A percentile compares a stretch with the other conserved stretches of the same genome.
Conservation (phyloP, 1,140 invertebrate genomes). For the Gerris buenoi region DNA sequence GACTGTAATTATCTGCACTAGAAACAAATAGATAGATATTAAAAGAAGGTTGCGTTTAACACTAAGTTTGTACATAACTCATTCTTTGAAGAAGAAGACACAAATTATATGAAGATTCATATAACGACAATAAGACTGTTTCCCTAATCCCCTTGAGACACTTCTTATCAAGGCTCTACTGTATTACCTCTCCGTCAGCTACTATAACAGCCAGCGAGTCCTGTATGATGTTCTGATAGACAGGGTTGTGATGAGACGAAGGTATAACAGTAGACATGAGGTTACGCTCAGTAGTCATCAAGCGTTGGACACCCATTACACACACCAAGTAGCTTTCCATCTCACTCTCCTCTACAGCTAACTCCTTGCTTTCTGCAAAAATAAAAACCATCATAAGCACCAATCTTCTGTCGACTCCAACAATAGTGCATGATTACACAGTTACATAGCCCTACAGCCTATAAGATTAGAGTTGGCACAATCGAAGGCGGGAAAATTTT, state of each 20-base stretch:
- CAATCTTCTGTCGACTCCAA: too few relatives aligned
- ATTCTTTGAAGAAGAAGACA: background rate
- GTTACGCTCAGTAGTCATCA: conserved; percentile 74
- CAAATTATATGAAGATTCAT: background rate
- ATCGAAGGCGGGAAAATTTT: too few relatives aligned
- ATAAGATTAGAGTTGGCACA: too few relatives aligned
- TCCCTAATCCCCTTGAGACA: too few relatives aligned
- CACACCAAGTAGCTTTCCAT: conserved; percentile 75
- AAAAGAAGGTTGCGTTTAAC: background rate
- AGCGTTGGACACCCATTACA: conserved; percentile 67
- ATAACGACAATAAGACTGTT: too few relatives aligned
- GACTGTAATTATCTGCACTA: too few relatives aligned
- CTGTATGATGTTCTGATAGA: conserved; percentile 70
- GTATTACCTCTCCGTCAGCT: conserved; percentile 66
- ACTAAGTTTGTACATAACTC: background rate
- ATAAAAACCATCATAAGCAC: background rate
- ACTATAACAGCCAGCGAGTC: conserved; percentile 73
- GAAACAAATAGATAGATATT: too few relatives aligned
- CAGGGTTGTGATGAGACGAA: conserved; percentile 55
- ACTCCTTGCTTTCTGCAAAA: conserved; percentile 36
- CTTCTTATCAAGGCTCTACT: too few relatives aligned
- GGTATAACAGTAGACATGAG: conserved; percentile 74
- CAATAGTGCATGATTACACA: too few relatives aligned
- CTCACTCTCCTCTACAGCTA: conserved; percentile 60
- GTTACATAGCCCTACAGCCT: too few relatives aligned